These are phyloP conservation scores for Drosophila koepferae DNA, from an alignment of 2,888 invertebrate genomes.

Conservation along the genomic window DNA sequence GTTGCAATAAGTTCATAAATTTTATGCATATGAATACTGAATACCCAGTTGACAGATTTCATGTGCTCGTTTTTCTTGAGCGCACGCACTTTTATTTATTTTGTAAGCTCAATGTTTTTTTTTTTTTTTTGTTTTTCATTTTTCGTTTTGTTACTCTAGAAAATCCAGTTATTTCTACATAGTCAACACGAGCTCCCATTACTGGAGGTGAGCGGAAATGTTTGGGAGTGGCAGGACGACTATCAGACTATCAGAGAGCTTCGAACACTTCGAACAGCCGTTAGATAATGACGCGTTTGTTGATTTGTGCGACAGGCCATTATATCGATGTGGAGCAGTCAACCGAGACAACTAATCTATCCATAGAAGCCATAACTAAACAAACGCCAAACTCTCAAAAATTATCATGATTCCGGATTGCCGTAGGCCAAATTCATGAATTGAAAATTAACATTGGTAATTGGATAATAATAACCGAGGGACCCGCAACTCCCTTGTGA, in stretches of 20 bases:
- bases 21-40: slow-evolving; percentile 15
- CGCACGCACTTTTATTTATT: slow-evolving; percentile 26
- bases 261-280: background rate
- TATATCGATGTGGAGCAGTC: slow-evolving; percentile 8
- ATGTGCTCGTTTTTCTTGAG: slow-evolving; percentile 1
- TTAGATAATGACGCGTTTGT: background rate
- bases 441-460: slow-evolving; percentile 67
- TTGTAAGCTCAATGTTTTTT: slow-evolving; percentile 1
- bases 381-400: slow-evolving; percentile 8
- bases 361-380: slow-evolving; percentile 1
- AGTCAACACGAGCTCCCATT: background rate
- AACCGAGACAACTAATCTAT: background rate
- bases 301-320: slow-evolving; percentile 17
- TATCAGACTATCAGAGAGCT: background rate
- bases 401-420: slow-evolving; percentile 14
- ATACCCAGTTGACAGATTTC: slow-evolving; percentile 19
- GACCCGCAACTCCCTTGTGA: slow-evolving; percentile 46
- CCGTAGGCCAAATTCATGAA: slow-evolving; percentile 26
- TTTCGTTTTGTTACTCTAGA: background rate
- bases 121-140: slow-evolving; percentile 1
- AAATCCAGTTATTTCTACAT: slow-evolving; percentile 22
- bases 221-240: slow-evolving; percentile 25
- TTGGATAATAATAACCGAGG: slow-evolving; percentile 67
- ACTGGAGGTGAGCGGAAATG: background rate
- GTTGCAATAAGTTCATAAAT: slow-evolving; percentile 21